Evolutionary conservation across 2,888 invertebrate species (phyloP).

Genomic region (Cosmia trapezina): DNA sequence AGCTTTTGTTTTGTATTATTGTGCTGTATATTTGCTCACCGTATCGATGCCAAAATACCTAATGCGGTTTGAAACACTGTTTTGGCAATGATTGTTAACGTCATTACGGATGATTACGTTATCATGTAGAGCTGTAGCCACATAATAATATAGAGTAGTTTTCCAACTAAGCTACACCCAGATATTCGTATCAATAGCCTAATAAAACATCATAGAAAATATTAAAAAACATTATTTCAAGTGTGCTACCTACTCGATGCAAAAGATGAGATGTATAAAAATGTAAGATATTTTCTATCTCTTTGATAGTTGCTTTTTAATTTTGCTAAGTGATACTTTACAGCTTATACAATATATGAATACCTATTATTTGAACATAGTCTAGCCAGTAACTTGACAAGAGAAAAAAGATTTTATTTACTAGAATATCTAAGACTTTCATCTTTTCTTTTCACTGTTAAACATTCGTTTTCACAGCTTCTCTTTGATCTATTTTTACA

Average conservation of each 20-base stretch:
- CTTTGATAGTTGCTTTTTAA: constrained; percentile 9
- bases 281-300: neutral
- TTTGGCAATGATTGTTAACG: constrained; percentile 27
- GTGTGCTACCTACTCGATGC: too few species aligned
- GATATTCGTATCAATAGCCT: neutral
- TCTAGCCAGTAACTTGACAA: neutral
- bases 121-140: too few species aligned
- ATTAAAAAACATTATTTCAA: too few species aligned
- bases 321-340: neutral
- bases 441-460: neutral
- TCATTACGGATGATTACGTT: neutral
- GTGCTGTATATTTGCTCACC: neutral
- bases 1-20: neutral
- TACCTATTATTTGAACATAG: neutral
- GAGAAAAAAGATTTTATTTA: neutral
- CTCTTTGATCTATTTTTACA: constrained; percentile 43
- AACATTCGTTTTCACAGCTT: neutral
- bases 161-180: neutral
- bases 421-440: neutral
- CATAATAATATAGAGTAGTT: neutral
- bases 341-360: neutral
- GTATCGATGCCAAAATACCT: constrained; percentile 24
- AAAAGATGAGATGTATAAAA: neutral
- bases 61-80: constrained; percentile 9
- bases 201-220: too few species aligned